Evolutionary conservation across 2,888 invertebrate genomes (phyloP).

Genomic region (Nomada flava): DNA sequence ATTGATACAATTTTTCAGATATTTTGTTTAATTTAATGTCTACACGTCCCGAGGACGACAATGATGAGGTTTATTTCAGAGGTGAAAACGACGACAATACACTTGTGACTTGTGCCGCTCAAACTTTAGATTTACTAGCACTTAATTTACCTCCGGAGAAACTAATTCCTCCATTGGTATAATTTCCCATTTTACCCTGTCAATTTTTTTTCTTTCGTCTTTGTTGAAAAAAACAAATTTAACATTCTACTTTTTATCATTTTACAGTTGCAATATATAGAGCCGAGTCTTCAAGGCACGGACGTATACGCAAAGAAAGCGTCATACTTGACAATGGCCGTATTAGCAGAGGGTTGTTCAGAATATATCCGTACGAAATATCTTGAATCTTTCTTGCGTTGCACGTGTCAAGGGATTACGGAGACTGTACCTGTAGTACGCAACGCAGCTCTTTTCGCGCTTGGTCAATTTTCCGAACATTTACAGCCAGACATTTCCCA

Average conservation of each 20-base stretch:
- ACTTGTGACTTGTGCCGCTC: slow-evolving; percentile 89
- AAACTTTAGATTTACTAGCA: slow-evolving; percentile 90
- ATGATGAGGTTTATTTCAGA: slow-evolving; percentile 88
- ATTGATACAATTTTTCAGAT: slow-evolving; percentile 81
- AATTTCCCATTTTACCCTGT: slow-evolving; percentile 54
- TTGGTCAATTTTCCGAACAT: slow-evolving; percentile 93
- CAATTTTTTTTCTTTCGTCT: background rate
- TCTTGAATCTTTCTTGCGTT: slow-evolving; percentile 88
- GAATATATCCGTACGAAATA: slow-evolving; percentile 90
- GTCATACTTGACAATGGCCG: slow-evolving; percentile 90
- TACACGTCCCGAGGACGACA: slow-evolving; percentile 86
- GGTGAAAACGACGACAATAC: slow-evolving; percentile 88
- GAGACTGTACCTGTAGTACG: slow-evolving; percentile 88
- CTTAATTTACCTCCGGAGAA: slow-evolving; percentile 91
- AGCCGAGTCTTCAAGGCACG: slow-evolving; percentile 87
- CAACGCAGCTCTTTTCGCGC: slow-evolving; percentile 91
- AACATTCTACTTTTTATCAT: slow-evolving; percentile 10
- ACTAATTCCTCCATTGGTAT: slow-evolving; percentile 89
- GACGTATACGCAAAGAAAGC: slow-evolving; percentile 89
- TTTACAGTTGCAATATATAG: slow-evolving; percentile 86
- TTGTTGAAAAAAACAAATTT: background rate
- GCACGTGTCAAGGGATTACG: slow-evolving; percentile 89
- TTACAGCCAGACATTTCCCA: slow-evolving; percentile 92
- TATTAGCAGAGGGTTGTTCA: slow-evolving; percentile 91
- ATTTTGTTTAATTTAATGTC: slow-evolving; percentile 90